Percentiles rank a stretch among this genome's conserved stretches.
These are phyloP conservation scores for Spinibarbus caldwelli DNA, from an alignment of 2,797 vertebrate genomes.

Conservation along the genomic window DNA sequence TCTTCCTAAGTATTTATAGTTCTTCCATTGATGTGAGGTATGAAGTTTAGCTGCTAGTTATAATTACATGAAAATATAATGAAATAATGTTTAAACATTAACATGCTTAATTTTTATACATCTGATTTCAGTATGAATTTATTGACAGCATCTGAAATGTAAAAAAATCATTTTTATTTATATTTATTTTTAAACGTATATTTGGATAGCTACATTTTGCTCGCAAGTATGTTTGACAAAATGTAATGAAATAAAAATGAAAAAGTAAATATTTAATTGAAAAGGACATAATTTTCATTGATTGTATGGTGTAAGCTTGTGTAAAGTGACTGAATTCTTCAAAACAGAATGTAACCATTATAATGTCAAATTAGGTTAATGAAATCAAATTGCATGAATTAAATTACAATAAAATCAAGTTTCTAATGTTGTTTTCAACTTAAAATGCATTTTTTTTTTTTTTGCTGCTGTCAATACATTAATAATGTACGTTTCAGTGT, in stretches of 20 bases:
- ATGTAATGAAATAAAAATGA: not conserved
- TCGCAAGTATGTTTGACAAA: not conserved
- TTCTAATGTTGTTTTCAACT: not conserved
- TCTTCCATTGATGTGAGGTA: not conserved
- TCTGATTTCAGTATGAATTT: not conserved
- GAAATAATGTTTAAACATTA: not conserved
- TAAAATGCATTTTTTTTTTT: not conserved
- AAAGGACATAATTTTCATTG: not conserved
- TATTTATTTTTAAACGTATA: not conserved
- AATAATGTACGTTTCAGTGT: not conserved
- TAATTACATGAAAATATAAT: too few relatives aligned
- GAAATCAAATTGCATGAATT: not conserved
- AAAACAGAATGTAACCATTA: not conserved
- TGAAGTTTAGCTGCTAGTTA: not conserved
- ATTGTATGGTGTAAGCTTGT: not conserved
- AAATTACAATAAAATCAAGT: not conserved
- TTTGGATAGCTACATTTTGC: not conserved
- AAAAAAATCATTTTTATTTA: not conserved
- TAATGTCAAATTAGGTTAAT: not conserved
- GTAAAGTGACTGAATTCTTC: not conserved
- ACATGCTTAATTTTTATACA: not conserved
- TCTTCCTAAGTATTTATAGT: not conserved
- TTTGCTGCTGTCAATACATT: not conserved
- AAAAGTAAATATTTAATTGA: not conserved
- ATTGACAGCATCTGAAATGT: not conserved